Evolutionary conservation across 2,797 vertebrate genomes (phyloP).

Genomic region (Fringilla coelebs): DNA sequence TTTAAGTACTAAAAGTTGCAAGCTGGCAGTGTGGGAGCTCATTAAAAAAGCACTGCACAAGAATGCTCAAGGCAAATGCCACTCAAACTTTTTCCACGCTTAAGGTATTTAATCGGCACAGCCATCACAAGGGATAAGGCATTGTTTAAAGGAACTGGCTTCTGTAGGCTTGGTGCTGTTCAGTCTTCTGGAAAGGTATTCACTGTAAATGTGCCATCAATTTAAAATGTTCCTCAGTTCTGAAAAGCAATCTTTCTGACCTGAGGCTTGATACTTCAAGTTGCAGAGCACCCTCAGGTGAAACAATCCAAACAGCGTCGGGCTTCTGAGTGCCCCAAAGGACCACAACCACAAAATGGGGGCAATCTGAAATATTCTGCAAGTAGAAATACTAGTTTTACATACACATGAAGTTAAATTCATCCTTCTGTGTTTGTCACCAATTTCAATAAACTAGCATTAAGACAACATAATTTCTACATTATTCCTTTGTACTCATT

Average conservation of each 20-base stretch:
- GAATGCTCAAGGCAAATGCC: slow-evolving; percentile 55
- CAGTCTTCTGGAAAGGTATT: slow-evolving; percentile 54
- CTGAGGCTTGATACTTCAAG: background rate
- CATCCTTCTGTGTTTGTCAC: background rate
- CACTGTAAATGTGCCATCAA: slow-evolving; percentile 17
- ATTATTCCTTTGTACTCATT: background rate
- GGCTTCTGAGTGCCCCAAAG: background rate
- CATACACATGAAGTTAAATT: background rate
- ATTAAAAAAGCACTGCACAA: slow-evolving; percentile 46
- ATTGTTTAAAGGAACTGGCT: slow-evolving; percentile 40
- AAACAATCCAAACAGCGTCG: background rate
- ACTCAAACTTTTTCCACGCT: slow-evolving; percentile 42
- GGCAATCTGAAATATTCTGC: background rate
- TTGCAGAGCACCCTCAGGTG: background rate
- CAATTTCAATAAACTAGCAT: background rate
- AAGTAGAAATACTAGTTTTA: background rate
- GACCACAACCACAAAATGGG: background rate
- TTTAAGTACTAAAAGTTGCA: slow-evolving; percentile 1
- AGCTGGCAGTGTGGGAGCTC: slow-evolving; percentile 15
- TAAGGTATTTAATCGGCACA: slow-evolving; percentile 48
- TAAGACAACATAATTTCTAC: background rate
- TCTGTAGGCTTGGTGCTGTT: slow-evolving; percentile 39
- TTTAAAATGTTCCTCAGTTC: slow-evolving; percentile 42
- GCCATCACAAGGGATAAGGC: slow-evolving; percentile 55
- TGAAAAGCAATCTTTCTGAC: slow-evolving; percentile 22